Base-by-base conservation (phyloP, 2,113 vertebrate species). In the Leucoraja erinaceus region DNA sequence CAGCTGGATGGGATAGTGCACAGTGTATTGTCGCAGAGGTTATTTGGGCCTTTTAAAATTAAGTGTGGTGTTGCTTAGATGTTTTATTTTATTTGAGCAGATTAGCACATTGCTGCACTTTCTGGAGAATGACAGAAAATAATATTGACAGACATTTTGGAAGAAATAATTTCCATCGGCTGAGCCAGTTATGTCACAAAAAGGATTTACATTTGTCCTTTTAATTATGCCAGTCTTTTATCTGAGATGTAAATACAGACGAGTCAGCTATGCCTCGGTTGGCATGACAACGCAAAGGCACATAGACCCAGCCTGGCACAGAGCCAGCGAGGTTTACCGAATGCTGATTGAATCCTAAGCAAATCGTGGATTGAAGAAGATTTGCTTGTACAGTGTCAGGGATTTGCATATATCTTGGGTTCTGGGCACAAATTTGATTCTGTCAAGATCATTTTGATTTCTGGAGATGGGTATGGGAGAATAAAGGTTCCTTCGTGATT, bases 201-300 rank as follows among this genome's bases (percentile, higher is more conserved):
- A 72, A 38, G 59, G 66, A 91, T 91, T 72, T 91, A 25, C 61
- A 72, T 68, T 33, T 70, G 66, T 91, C 66, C 63, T 72, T 91
- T 91, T 91, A 72, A 72, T 91, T 91, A 91, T 91, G 63, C 63
- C 33, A 91, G 66, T 47, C 88, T 91, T 68, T 91, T 72, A 20
- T 91, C 31, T 47, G 31, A 38, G 61, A 91, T 91, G 88, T 91
- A 91, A 91, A 72, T 91, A 70, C 66, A n/a, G 66, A 18, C 12
- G 18, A 91, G 68, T 38, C 33, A 22, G 68, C 14, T 90, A 66
- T 88, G 59, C 31, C 83, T 66, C 61, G 59, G 83, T 88, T 88
- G 83, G 83, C 66, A 72, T 91, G 88, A 28, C 88, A 68, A 91
- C 66, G 10, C 33, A 47, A 70, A 70, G 88, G 88, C 38, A 33